A percentile compares a stretch with the other conserved stretches of the same genome.
Conservation (phyloP, 2,113 vertebrate species). For the Clarias batrachus region DNA sequence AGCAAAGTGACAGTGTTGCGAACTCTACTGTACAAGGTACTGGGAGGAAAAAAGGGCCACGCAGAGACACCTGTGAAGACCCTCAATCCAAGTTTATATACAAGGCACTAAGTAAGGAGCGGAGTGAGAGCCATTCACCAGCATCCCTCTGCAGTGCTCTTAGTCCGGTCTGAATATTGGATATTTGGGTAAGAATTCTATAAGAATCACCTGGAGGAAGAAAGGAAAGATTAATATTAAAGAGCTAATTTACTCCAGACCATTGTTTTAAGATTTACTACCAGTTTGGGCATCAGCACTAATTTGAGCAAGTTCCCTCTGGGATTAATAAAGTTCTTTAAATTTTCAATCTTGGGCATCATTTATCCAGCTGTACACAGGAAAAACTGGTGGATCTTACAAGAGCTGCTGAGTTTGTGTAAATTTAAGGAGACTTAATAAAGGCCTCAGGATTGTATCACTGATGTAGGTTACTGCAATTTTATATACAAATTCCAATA, state of each 20-base stretch:
- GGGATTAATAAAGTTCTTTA: no score
- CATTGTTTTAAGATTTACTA: not conserved
- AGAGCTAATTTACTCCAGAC: not conserved
- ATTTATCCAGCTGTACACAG: not conserved
- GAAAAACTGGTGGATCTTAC: no score
- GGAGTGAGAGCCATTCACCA: slow-evolving; percentile 83
- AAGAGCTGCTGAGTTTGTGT: not conserved
- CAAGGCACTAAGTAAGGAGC: slow-evolving; percentile 99
- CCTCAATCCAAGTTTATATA: slow-evolving; percentile 89
- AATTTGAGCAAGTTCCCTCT: no score
- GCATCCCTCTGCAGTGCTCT: slow-evolving; percentile 71
- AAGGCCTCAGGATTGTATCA: not conserved
- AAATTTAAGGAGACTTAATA: not conserved
- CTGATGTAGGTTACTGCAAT: not conserved
- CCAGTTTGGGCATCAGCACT: not conserved
- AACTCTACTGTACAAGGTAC: slow-evolving; percentile 72
- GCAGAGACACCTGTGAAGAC: slow-evolving; percentile 77
- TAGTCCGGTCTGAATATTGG: slow-evolving; percentile 98
- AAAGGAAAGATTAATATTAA: slow-evolving; percentile 35
- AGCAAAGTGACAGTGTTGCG: slow-evolving; percentile 79
- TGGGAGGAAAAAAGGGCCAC: slow-evolving; percentile 56
- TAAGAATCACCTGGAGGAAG: slow-evolving; percentile 92
- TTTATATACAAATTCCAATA: not conserved
- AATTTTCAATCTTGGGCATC: not conserved
- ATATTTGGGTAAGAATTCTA: slow-evolving; percentile 99